These are phyloP conservation scores for Alca torda DNA, from an alignment of 2,797 vertebrate species.

Conservation along the genomic window DNA sequence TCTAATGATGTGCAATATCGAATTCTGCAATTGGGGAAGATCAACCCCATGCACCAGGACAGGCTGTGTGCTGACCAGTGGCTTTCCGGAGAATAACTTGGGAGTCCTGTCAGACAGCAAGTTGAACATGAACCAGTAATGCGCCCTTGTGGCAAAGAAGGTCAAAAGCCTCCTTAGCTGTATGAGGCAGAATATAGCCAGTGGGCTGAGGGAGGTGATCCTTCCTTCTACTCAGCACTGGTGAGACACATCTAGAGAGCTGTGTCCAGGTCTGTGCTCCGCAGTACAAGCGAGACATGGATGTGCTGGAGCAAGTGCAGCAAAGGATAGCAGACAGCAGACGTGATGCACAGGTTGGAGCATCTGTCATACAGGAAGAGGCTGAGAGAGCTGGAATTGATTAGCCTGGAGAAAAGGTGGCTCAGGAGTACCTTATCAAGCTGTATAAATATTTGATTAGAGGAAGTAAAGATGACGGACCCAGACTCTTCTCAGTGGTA, in stretches of 20 bases:
- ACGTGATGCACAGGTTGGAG: neutral
- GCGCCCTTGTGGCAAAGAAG: neutral
- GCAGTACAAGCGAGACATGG: too few species aligned
- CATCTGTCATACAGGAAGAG: neutral
- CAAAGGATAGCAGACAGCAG: neutral
- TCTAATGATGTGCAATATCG: neutral
- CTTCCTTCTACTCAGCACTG: neutral
- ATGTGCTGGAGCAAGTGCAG: too few species aligned
- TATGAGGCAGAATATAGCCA: neutral
- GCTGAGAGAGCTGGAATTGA: too few species aligned
- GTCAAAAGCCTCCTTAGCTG: neutral
- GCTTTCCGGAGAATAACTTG: neutral
- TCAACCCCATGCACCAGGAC: neutral
- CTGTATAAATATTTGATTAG: too few species aligned
- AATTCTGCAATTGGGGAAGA: neutral
- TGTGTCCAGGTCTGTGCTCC: too few species aligned
- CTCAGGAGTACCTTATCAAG: too few species aligned
- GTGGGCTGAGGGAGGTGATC: neutral
- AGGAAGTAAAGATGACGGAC: too few species aligned
- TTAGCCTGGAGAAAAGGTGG: too few species aligned
- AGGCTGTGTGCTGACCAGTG: neutral
- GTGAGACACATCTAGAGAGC: neutral
- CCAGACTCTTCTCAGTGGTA: neutral
- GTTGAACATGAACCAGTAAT: neutral
- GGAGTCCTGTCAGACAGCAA: too few species aligned